Evolutionary conservation across 2,888 invertebrate species (phyloP), one percentile per base, ranked within the genome.

Genomic region (Rhodophaea formosa): DNA sequence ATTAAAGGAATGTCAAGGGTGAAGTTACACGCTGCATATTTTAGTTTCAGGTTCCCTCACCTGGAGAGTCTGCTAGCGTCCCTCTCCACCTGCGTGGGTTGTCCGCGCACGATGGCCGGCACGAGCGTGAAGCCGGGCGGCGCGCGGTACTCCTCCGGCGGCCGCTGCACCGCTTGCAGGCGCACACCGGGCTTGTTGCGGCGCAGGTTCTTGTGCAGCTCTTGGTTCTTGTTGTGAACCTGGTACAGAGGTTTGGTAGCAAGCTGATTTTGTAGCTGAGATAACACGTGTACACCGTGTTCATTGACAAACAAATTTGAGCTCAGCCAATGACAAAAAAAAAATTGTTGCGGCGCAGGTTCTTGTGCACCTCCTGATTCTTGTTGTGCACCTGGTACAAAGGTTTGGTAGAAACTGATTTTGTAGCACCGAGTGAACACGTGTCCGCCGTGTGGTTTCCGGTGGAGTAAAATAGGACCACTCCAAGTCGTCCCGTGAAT

Each of bases 151-250:
- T 93, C 92, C 0, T 83, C 81, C 0, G 94, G 93, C 0, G 91
- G 84, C 15, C 92, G 86, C 57, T 92, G 86, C 15, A 94, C 84
- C 44, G 93, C 92, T 57, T 86, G 82, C 53, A 93, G 69, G 10
- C 91, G 80, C 10, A 94, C 82, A 0, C 93, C 93, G 0, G 93
- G 92, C 75, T 94, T 94, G 74, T 94, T 94, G 15, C 92, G 91
- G 0, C 94, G 88, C 35, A 94, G 82, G 71, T 93, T 93, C 71
- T 94, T 94, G 76, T 95, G 94, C 3, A 93, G 83, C 53, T 94
- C 94, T 77, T 94, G 94, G 72, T 94, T 95, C 63, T 92, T 92
- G 79, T 93, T 92, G 74, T 94, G 94, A 8, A 94, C 92, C 94
- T 94, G 75, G 8, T 71, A 69, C 30, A 42, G 29, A 35, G 8